Evolutionary conservation across 2,888 invertebrate species (phyloP), one percentile per base, ranked within the genome.

Genomic region (Drosophila subsilvestris): DNA sequence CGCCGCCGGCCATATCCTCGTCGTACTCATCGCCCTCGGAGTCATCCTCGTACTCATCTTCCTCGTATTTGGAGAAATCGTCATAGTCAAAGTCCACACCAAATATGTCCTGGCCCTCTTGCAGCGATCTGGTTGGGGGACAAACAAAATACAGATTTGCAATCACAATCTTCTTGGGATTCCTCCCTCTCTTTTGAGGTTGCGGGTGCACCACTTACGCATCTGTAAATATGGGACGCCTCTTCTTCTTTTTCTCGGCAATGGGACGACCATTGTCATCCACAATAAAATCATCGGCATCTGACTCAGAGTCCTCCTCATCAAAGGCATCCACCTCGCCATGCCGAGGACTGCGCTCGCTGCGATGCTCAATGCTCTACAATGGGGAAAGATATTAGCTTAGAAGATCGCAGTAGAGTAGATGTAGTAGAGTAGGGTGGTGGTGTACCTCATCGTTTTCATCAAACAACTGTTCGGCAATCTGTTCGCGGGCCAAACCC

Each of bases 101-200:
- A 91, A 99, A 99, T 78, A 99, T 98, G 90, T 99, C 99, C 92
- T 99, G 98, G 59, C 99, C 99, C 92, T 99, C 98, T 94, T 99
- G 98, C 18, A 99, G 93, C 0, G 97, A 97, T 12, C 95, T 97
- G 18, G 37, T n/a, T 10, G 25, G 2, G 5, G 0, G 9, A 14
- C 10, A 9, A 22, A 37, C 1, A 22, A 17, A 25, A 14, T 42
- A 9, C 8, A 10, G 10, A 9, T 25, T 17, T 43, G 10, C 18
- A 25, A 10, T 22, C 1, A 18, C 8, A 18, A 29, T 22, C 18
- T 2, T 22, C 10, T 17, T 32, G 4, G 10, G 50, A 3, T 0
- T 3, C 22, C 22, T n/a, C n/a, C 14, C 10, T 27, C 45, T 20
- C 47, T 50, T 63, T 6, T 25, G 25, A 2, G 2, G n/a, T 0